Evolutionary conservation across 2,888 invertebrate genomes (phyloP), one percentile per base, ranked within the genome.

Genomic region (Conops quadrifasciatus): DNA sequence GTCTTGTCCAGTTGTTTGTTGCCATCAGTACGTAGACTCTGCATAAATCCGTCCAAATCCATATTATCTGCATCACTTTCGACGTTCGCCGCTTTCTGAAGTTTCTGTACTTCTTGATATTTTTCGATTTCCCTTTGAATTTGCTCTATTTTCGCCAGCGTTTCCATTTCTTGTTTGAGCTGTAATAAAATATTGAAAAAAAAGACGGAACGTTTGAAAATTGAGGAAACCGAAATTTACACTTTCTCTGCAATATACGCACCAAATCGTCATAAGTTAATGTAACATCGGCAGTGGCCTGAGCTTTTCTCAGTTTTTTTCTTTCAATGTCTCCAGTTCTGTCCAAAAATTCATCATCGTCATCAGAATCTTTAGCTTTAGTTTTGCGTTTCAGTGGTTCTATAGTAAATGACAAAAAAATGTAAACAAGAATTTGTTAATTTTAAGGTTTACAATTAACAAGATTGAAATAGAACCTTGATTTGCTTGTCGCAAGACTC

Each of bases 291-390:
- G 77, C 63, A 2, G 73, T 74, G 0, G 77, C 73, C n/a, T 76
- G 77, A 0, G 80, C 75, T 70, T 97, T 88, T 72, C 90, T 89
- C 78, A 91, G 89, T 9, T 98, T 89, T 83, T 97, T 97, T 77
- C 90, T 90, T 84, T 97, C 97, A 26, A 98, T 91, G 70, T 92
- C 91, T 1, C 98, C 98, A 0, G 99, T 99, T 74, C 98, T 88
- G 84, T 99, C 99, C 68, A 96, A 89, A 87, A 94, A 99, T 26
- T 93, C 93, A 84, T 99, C 98, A 73, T 99, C 98, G 80, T 99
- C 98, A 80, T 97, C 94, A 2, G 94, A 94, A 79, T 91, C 90
- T 90, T 94, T 93, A 78, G 93, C 91, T 76, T 91, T 91, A 13
- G 88, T 86, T 83, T 94, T 95, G 0, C 92, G 89, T 71, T 94